Evolutionary conservation across 2,113 vertebrate genomes (phyloP), one percentile per base, ranked within the genome.

Genomic region (Hemibagrus wyckioides): DNA sequence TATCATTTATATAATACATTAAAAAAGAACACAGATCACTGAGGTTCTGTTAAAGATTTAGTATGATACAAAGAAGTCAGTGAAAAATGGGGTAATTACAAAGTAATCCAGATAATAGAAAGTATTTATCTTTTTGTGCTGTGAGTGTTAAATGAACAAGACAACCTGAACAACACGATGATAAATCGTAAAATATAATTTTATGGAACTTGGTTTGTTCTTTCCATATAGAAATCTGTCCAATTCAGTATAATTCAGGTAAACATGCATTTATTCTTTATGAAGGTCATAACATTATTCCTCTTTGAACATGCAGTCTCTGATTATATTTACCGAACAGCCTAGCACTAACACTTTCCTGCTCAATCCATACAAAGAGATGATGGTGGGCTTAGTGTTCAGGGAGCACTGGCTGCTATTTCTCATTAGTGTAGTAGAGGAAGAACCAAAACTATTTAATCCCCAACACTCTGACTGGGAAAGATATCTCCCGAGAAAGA

Each of bases 401-500:
- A 71, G 11, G 50, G 52, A 75, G 33, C 1, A 4, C 14, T 8
- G 69, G 15, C 50, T 59, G 67, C 3, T n/a, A 14, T 75, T 48
- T 21, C 19, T 61, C 13, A 36, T 77, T 48, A 48, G 39, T 50
- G 0, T 33, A 48, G 57, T 59, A 30, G 69, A 67, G 54, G 63
- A 86, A 77, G 57, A 75, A 65, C 59, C 23, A 44, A 28, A 75
- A 67, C 67, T 57, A 65, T 80, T 61, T 67, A 48, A 87, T 79
- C 30, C 41, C 39, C 28, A 13, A 63, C 80, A 14, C 28, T 61
- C 33, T 57, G 82, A 79, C 61, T 65, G 48, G 63, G 44, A 28
- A 84, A 56, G 19, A 19, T 76, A 76, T 90, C 86, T 90, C 80
- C 83, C 56, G 89, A 91, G 91, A 81, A 90, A 81, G 79, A 84